Evolutionary conservation across 1,140 invertebrate species (phyloP).

Genomic region (Ganaspis sp.): DNA sequence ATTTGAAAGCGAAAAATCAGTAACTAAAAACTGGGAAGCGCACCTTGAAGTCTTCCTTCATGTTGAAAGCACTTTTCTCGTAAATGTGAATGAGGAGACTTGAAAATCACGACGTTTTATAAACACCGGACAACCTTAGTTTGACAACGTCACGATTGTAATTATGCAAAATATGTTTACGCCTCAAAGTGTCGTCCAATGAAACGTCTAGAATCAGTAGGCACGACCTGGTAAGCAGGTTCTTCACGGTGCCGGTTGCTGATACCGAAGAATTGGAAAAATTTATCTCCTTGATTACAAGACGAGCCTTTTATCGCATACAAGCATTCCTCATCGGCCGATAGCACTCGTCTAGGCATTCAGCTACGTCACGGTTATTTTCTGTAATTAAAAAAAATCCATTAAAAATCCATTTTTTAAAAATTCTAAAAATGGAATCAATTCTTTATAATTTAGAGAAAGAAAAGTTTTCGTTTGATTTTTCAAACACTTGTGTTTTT

Average conservation of each 20-base stretch:
- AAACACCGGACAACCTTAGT: constrained; percentile 44
- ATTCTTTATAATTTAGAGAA: not conserved
- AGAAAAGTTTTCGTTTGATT: not conserved
- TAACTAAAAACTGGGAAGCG: not conserved
- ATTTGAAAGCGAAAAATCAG: not conserved
- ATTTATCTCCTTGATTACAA: constrained; percentile 21
- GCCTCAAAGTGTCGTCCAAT: constrained; percentile 47
- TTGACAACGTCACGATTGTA: constrained; percentile 30
- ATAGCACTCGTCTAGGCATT: not conserved
- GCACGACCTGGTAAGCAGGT: constrained; percentile 49
- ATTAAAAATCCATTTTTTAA: no score
- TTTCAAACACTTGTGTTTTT: not conserved
- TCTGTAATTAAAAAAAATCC: not conserved
- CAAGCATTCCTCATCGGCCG: not conserved
- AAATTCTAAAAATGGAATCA: no score
- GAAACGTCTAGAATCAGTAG: constrained; percentile 39
- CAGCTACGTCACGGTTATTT: not conserved
- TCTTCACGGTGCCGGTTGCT: constrained; percentile 44
- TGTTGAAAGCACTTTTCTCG: constrained; percentile 37
- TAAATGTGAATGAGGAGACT: not conserved
- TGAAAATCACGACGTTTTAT: constrained; percentile 57
- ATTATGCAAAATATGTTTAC: constrained; percentile 66
- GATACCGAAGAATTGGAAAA: constrained; percentile 33
- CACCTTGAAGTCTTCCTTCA: constrained; percentile 67
- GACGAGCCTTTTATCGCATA: not conserved